phyloP scores from a whole-genome alignment of 2,113 vertebrate species.

The Mesitornis unicolor region DNA sequence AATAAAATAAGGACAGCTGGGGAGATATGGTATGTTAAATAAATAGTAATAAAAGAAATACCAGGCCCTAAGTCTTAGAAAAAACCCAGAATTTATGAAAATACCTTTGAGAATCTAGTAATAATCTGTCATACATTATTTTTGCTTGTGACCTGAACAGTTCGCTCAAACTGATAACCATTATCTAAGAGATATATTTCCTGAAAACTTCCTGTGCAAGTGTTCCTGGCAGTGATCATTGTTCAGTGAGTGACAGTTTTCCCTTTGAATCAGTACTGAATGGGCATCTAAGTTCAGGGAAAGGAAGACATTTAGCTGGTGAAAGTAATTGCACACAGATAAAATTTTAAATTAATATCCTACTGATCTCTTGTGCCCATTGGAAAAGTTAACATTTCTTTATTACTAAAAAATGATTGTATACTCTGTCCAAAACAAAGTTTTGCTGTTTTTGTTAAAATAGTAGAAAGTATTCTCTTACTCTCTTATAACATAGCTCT shows the following conservation, averaged over 20 bases:
- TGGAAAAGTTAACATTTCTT: background rate
- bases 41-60: background rate
- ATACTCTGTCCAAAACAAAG: background rate
- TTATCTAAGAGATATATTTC: background rate
- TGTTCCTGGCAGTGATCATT: background rate
- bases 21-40: background rate
- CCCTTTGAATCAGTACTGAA: background rate
- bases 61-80: background rate
- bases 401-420: background rate
- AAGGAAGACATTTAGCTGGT: background rate
- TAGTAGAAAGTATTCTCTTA: background rate
- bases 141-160: background rate
- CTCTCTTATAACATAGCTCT: background rate
- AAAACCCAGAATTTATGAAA: background rate
- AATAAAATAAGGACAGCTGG: background rate
- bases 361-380: background rate
- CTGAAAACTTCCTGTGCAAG: background rate
- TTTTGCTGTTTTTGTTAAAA: background rate
- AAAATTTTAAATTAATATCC: background rate
- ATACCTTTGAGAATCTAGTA: background rate
- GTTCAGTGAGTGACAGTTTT: background rate
- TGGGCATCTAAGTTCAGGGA: background rate
- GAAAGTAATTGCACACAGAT: background rate
- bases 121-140: background rate
- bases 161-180: background rate